Evolutionary conservation across 2,888 invertebrate genomes (phyloP).

Genomic region (Lasioglossum vierecki): DNA sequence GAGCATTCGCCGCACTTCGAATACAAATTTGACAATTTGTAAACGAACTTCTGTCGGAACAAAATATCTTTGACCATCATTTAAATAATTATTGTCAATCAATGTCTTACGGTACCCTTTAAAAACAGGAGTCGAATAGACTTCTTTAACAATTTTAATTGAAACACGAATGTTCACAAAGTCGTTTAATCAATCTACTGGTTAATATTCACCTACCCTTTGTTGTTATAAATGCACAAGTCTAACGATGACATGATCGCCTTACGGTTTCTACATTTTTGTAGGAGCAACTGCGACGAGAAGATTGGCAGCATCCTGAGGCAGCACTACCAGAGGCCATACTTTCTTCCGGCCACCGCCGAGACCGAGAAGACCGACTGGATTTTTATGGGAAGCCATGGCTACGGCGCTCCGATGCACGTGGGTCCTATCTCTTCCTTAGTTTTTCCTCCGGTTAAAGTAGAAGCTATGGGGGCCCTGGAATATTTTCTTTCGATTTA

Average conservation of each 20-base stretch:
- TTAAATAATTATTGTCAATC: not conserved
- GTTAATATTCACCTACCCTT: not conserved
- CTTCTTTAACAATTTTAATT: not conserved
- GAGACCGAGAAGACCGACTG: conserved; percentile 96
- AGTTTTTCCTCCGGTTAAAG: not conserved
- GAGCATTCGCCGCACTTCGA: not conserved
- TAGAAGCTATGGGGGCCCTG: not conserved
- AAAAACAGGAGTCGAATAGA: not conserved
- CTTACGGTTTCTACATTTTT: not conserved
- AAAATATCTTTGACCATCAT: not conserved
- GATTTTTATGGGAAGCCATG: conserved; percentile 98
- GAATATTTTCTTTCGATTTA: not conserved
- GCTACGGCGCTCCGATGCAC: conserved; percentile 97
- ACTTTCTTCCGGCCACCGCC: conserved; percentile 93
- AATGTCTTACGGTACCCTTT: not conserved
- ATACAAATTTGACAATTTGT: not conserved
- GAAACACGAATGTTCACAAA: not conserved
- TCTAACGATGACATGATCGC: too few relatives aligned
- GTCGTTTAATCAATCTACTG: not conserved
- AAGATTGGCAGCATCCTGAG: conserved; percentile 91
- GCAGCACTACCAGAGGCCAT: conserved; percentile 92
- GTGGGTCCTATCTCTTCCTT: conserved; percentile 85
- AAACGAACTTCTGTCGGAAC: not conserved
- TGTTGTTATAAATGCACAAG: not conserved
- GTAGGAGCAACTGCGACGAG: conserved; percentile 96